Conservation (phyloP, 2,113 vertebrate species). For the Hippoglossus stenolepis region DNA sequence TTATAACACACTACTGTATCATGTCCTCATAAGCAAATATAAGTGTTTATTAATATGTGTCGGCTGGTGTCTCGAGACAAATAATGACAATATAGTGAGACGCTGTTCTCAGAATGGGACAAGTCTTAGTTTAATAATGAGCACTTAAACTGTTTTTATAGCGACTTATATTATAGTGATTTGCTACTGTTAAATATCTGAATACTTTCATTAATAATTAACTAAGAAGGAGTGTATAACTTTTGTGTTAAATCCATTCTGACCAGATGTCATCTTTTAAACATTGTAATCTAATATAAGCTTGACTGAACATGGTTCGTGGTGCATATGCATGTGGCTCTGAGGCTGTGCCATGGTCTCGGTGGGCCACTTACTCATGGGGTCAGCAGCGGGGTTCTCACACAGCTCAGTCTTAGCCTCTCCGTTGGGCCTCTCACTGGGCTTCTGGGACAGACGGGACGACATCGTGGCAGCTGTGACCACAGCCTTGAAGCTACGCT, state of each 20-base stretch:
- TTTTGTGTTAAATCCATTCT: not conserved
- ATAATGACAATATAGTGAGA: slow-evolving; percentile 3
- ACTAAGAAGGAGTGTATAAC: too few relatives aligned
- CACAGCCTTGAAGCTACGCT: slow-evolving; percentile 97
- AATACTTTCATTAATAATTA: not conserved
- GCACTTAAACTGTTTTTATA: not conserved
- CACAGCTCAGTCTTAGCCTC: slow-evolving; percentile 97
- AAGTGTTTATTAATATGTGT: not conserved
- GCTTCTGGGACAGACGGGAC: slow-evolving; percentile 91
- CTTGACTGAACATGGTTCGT: not conserved
- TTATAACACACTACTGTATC: not conserved
- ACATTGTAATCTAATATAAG: not conserved
- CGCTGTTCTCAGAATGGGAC: not conserved
- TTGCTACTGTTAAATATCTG: not conserved
- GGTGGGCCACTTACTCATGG: slow-evolving; percentile 79
- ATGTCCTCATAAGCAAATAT: not conserved
- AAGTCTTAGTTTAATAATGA: not conserved
- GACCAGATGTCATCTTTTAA: not conserved
- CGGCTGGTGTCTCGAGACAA: not conserved
- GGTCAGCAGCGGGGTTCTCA: slow-evolving; percentile 86
- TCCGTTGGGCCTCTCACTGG: slow-evolving; percentile 94
- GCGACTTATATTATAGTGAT: not conserved
- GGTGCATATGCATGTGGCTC: not conserved
- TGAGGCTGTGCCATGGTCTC: slow-evolving; percentile 42
- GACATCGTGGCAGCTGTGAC: slow-evolving; percentile 97